These are phyloP conservation scores for Ctenodactylus gundi DNA, from an alignment of 2,113 vertebrate species.

Conservation along the genomic window DNA sequence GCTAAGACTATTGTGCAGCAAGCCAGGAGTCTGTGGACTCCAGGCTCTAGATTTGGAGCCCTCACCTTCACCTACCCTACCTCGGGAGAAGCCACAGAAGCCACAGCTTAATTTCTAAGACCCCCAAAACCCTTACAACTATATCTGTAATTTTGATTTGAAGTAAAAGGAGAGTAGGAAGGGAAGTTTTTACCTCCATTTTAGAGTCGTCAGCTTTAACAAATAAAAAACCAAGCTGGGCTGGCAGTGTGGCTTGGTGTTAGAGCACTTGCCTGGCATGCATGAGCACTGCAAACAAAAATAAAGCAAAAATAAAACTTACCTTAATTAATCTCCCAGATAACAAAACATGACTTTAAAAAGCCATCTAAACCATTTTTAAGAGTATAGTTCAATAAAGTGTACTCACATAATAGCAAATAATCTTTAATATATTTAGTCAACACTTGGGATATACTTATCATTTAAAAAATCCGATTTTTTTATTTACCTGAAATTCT, in stretches of 20 bases:
- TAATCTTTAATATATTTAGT: background rate
- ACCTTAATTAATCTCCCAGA: background rate
- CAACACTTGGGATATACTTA: background rate
- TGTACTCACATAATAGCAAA: background rate
- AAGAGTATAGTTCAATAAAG: background rate
- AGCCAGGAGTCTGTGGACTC: background rate
- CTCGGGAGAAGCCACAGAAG: background rate
- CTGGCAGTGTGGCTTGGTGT: background rate
- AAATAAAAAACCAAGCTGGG: background rate
- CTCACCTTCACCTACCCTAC: background rate
- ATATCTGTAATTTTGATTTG: background rate
- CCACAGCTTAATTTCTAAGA: background rate
- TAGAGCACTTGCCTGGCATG: background rate
- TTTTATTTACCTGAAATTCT: background rate
- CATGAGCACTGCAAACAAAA: background rate
- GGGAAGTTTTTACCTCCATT: background rate
- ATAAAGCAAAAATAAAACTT: background rate
- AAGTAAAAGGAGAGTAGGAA: background rate
- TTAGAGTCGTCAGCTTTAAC: background rate
- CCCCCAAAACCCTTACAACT: background rate
- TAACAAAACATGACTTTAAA: background rate
- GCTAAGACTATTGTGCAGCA: accelerated
- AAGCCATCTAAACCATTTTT: background rate
- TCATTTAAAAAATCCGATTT: background rate
- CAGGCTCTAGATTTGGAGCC: background rate